Conservation (phyloP, 2,888 invertebrate genomes). For the Kryphioiulus occultus region DNA sequence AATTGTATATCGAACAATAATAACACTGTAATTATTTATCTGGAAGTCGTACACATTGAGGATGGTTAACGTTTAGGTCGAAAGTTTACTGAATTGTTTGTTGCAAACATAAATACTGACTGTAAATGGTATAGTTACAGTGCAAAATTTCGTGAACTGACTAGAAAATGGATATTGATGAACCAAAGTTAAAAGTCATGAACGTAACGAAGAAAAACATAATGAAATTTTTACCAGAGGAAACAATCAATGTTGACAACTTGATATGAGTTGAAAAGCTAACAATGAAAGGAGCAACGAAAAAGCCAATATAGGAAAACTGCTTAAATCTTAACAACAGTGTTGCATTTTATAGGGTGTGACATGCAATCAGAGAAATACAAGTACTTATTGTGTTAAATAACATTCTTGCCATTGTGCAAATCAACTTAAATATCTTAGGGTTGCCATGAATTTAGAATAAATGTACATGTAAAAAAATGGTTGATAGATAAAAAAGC, state of each 20-base stretch:
- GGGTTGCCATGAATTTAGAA: not conserved
- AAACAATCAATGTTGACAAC: not conserved
- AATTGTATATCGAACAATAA: slow-evolving; percentile 23
- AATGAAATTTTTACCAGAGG: not conserved
- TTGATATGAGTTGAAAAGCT: not conserved
- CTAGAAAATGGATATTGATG: not conserved
- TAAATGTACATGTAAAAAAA: not conserved
- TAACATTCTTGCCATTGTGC: no score
- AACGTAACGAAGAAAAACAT: not conserved
- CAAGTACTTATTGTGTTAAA: no score
- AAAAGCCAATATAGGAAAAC: not conserved
- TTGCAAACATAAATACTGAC: not conserved
- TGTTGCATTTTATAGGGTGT: not conserved
- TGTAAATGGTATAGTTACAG: no score
- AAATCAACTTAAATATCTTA: not conserved
- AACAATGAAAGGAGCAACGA: not conserved
- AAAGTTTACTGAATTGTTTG: not conserved
- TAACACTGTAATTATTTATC: slow-evolving; percentile 23
- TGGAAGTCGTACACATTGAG: not conserved
- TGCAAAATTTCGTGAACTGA: not conserved
- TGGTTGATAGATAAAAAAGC: not conserved
- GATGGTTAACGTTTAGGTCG: not conserved
- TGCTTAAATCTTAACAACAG: not conserved
- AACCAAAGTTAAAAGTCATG: not conserved
- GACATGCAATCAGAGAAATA: not conserved